Evolutionary conservation across 1,140 invertebrate genomes (phyloP).

Genomic region (Forficula auricularia): DNA sequence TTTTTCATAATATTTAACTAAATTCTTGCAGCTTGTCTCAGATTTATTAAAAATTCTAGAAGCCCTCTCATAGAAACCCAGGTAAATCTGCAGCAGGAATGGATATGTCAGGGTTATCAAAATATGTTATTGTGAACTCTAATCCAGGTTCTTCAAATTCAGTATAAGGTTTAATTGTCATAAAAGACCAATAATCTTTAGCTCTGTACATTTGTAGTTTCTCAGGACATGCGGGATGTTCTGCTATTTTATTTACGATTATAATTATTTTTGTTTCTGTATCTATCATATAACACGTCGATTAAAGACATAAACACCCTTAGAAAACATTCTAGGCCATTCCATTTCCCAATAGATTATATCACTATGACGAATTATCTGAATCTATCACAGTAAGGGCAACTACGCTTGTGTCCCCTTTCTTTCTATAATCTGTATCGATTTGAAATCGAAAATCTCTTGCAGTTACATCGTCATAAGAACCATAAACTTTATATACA

Average conservation of each 20-base stretch:
- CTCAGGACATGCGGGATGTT: constrained; percentile 38
- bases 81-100: constrained; percentile 41
- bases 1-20: no score
- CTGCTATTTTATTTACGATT: constrained; percentile 40
- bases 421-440: no score
- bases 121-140: constrained; percentile 73
- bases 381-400: no score
- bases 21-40: no score
- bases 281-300: constrained; percentile 47
- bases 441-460: no score
- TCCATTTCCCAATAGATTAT: no score
- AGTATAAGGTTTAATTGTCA: constrained; percentile 57
- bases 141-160: constrained; percentile 45
- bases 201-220: constrained; percentile 43
- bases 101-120: constrained; percentile 64
- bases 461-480: no score
- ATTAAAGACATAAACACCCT: constrained; percentile 73
- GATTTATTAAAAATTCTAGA: no score
- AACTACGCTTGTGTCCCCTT: no score
- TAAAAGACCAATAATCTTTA: constrained; percentile 66
- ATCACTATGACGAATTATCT: no score
- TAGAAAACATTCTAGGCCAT: constrained; percentile 63
- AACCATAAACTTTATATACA: no score
- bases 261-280: constrained; percentile 33
- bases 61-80: constrained; percentile 41